Base-by-base conservation (phyloP, 2,113 vertebrate genomes). In the Naja naja region DNA sequence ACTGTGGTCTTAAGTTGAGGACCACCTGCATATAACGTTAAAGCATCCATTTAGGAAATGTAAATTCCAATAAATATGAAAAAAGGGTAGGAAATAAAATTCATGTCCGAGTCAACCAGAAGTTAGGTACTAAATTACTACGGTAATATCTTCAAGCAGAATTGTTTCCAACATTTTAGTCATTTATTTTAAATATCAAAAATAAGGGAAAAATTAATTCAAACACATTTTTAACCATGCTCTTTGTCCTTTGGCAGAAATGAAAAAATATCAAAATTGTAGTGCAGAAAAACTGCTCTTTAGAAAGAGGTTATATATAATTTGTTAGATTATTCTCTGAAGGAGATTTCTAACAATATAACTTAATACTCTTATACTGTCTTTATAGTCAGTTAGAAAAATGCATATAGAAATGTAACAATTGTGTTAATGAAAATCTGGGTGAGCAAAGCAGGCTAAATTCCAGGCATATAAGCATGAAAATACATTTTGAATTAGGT, bases 401-500 rank as follows among this genome's bases (percentile, higher is more conserved):
- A 22, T 8, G 47, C 64, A 23, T 25, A 10, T 6, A 85, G 47
- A 90, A 90, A 56, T 9, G 3, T 47, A 88, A 81, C 45, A 20
- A 91, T 34, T 49, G 45, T 30, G 22, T 3, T 74, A 85, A 43
- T 64, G 60, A 94, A 93, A 90, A 81, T 90, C 55, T 54, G n/a
- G 16, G 47, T 87, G 18, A 89, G 14, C 5, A 23, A 27, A 43
- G 18, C 22, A 49, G 3, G 47, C 45, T 47, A 30, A 81, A 81
- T 20, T 81, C 18, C 69, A 81, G 69, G 69, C 69, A 81, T 81
- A 6, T 43, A 39, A 39, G 23, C 54, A 27, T 16, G n/a, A 23
- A 88, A 87, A 69, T 53, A 7, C 22, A 47, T 8, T 87, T 56
- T 30, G 16, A 23, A 58, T 47, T 56, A 25, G 8, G 16, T 56